Evolutionary conservation across 2,113 vertebrate species (phyloP), one percentile per base, ranked within the genome.

Genomic region (Pleuronectes platessa): DNA sequence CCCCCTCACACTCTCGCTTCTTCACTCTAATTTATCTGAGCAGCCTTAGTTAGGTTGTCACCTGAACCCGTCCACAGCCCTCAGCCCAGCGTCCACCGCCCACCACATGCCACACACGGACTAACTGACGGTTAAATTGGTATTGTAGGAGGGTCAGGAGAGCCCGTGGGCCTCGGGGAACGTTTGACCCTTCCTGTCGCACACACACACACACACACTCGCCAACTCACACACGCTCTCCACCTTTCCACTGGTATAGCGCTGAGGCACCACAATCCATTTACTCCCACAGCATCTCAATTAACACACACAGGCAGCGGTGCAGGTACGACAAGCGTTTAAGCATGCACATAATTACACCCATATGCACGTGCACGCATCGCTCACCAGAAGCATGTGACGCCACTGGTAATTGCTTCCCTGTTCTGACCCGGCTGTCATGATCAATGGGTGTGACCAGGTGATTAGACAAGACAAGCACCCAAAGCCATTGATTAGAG

Each of bases 31-130:
- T 92, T 93, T 88, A 92, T 85, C 87, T 78, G 73, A 92, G 76
- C 92, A 93, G 90, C 86, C 89, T 90, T 92, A 87, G 93, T 93
- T 92, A 94, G 92, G 93, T 91, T 93, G 93, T 94, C 92, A 92
- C 88, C 83, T 77, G 82, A 87, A 91, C 89, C 87, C 87, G 80
- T 92, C 87, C 83, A 82, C 81, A 55, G 77, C 56, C 59, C 74
- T 69, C 74, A 88, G 89, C 77, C 68, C 68, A 71, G 81, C 78
- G 68, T 75, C 69, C 88, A 87, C 78, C 71, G 81, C 80, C 82
- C 45, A 88, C 79, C 35, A 61, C 47, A 23, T 75, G 76, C 78
- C 76, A 71, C 75, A 66, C 72, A 66, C 31, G 53, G 63, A 82
- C 85, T 83, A 86, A 90, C 77, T 47, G 76, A 81, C 51, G 79